Conservation (phyloP, 2,797 vertebrate species). For the Myripristis murdjan region DNA sequence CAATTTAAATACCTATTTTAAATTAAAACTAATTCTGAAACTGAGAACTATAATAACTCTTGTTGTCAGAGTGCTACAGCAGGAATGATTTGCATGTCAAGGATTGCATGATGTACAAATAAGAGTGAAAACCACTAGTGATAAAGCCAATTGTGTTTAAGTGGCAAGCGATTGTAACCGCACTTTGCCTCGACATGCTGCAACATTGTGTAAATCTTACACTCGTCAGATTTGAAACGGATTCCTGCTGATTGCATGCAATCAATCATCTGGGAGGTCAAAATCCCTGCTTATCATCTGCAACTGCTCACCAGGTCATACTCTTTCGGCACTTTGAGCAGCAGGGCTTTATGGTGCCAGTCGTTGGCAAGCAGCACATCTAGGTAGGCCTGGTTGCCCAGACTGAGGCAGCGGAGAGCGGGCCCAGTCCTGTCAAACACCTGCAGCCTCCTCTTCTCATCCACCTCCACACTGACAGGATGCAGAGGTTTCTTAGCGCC, state of each 20-base stretch:
- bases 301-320: slow-evolving; percentile 90
- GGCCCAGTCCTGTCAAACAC: slow-evolving; percentile 86
- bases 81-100: slow-evolving; percentile 13
- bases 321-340: slow-evolving; percentile 94
- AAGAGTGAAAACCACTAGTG: background rate
- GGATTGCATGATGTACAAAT: background rate
- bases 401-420: slow-evolving; percentile 83
- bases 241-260: background rate
- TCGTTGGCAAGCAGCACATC: slow-evolving; percentile 89
- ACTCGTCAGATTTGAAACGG: slow-evolving; percentile 5
- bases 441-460: slow-evolving; percentile 85
- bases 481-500: slow-evolving; percentile 82
- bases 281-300: background rate
- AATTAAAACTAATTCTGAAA: too few species aligned
- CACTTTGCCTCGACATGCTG: too few species aligned
- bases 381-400: slow-evolving; percentile 81
- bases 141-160: background rate
- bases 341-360: slow-evolving; percentile 82
- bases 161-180: background rate
- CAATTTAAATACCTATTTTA: too few species aligned
- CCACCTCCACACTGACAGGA: slow-evolving; percentile 86
- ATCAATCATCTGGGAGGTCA: background rate
- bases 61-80: slow-evolving; percentile 30
- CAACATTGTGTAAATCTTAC: background rate
- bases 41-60: too few species aligned